Conservation (phyloP, 2,113 vertebrate genomes). For the Eurypyga helias region DNA sequence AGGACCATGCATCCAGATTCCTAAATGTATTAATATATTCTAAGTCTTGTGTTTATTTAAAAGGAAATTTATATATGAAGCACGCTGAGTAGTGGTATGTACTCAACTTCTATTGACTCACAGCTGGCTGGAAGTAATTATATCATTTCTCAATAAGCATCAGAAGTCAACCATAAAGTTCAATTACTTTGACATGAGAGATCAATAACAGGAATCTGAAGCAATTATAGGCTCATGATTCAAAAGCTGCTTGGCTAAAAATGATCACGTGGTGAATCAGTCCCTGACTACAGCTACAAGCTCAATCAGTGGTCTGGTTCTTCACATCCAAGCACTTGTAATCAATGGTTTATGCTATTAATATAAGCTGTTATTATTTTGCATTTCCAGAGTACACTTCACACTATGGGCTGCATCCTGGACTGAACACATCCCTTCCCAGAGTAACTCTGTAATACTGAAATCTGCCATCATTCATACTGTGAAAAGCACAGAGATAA, state of each 20-base stretch:
- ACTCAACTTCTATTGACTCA: conserved; percentile 13
- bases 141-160: conserved; percentile 58
- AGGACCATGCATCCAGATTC: background rate
- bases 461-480: background rate
- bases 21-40: background rate
- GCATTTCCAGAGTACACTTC: background rate
- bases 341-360: background rate
- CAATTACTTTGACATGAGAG: conserved; percentile 59
- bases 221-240: conserved; percentile 28
- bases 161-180: conserved; percentile 52
- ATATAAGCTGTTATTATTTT: background rate
- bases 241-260: conserved; percentile 25
- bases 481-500: background rate
- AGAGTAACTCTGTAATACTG: background rate
- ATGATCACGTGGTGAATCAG: background rate
- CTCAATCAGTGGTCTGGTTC: background rate
- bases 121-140: conserved; percentile 52
- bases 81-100: background rate
- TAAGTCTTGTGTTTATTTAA: background rate
- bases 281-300: background rate
- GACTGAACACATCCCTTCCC: background rate
- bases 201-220: conserved; percentile 62
- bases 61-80: background rate
- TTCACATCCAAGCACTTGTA: background rate
- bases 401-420: background rate